phyloP scores from a whole-genome alignment of 2,888 invertebrate genomes.

The Cheilosia grossa region DNA sequence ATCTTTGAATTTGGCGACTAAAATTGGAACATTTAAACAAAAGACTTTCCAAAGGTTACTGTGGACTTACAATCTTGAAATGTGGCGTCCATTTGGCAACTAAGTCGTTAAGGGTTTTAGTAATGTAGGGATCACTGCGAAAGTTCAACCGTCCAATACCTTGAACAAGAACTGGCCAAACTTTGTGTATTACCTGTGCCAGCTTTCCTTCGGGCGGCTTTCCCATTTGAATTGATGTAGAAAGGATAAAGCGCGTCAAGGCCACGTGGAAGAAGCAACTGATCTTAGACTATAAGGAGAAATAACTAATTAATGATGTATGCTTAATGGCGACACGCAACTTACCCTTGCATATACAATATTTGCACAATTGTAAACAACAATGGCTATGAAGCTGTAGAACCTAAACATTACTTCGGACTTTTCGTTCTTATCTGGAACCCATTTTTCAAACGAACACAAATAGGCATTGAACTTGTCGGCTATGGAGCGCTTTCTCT shows the following conservation, averaged over 20 bases:
- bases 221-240: conserved; percentile 84
- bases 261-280: conserved; percentile 84
- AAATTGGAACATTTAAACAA: conserved; percentile 12
- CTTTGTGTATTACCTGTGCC: conserved; percentile 83
- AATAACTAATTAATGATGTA: background rate
- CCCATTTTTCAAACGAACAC: conserved; percentile 81
- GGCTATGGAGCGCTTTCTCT: conserved; percentile 78
- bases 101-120: conserved; percentile 84
- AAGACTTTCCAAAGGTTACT: background rate
- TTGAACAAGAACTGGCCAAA: conserved; percentile 84
- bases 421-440: conserved; percentile 78
- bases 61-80: conserved; percentile 78
- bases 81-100: conserved; percentile 83
- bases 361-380: conserved; percentile 81
- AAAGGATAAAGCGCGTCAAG: conserved; percentile 84
- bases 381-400: conserved; percentile 82
- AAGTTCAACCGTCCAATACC: conserved; percentile 84
- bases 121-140: conserved; percentile 83
- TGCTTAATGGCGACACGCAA: background rate
- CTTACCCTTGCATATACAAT: conserved; percentile 81
- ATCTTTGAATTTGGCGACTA: conserved; percentile 78
- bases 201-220: conserved; percentile 82
- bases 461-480: conserved; percentile 81
- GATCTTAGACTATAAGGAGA: conserved; percentile 75
- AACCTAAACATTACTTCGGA: conserved; percentile 80